These are phyloP conservation scores for Diphyllodes magnificus DNA, from an alignment of 2,113 vertebrate genomes.

Conservation along the genomic window DNA sequence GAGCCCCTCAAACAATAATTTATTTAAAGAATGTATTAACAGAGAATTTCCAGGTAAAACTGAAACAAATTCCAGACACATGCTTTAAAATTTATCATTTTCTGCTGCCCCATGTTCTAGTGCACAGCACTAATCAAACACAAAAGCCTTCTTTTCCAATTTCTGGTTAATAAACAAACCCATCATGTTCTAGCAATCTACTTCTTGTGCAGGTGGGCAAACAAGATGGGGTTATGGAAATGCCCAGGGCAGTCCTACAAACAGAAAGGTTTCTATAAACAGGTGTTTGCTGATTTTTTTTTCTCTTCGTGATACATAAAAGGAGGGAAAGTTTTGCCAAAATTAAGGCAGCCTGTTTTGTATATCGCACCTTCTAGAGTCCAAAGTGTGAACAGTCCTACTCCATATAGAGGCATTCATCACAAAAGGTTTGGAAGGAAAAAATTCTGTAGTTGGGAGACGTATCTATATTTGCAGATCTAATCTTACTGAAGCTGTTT, in stretches of 20 bases:
- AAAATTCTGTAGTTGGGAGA: neutral
- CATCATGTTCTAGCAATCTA: neutral
- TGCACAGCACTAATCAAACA: neutral
- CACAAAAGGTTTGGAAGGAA: neutral
- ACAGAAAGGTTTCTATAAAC: neutral
- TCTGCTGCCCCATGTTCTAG: neutral
- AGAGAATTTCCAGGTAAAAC: neutral
- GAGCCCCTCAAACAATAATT: neutral
- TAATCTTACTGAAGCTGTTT: neutral
- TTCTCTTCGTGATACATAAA: neutral
- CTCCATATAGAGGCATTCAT: neutral
- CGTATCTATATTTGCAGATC: neutral
- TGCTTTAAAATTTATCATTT: neutral
- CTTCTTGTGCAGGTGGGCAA: neutral
- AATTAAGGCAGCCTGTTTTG: neutral
- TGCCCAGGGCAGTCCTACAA: neutral
- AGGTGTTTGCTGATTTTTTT: neutral
- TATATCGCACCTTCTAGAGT: neutral
- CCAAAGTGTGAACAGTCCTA: neutral
- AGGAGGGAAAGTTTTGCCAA: neutral
- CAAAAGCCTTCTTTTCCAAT: neutral
- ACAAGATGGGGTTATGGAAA: neutral
- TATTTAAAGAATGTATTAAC: neutral
- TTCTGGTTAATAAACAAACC: neutral
- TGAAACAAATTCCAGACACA: neutral